These are phyloP conservation scores for Tortrix viridana DNA, from an alignment of 2,888 invertebrate species.

Conservation along the genomic window DNA sequence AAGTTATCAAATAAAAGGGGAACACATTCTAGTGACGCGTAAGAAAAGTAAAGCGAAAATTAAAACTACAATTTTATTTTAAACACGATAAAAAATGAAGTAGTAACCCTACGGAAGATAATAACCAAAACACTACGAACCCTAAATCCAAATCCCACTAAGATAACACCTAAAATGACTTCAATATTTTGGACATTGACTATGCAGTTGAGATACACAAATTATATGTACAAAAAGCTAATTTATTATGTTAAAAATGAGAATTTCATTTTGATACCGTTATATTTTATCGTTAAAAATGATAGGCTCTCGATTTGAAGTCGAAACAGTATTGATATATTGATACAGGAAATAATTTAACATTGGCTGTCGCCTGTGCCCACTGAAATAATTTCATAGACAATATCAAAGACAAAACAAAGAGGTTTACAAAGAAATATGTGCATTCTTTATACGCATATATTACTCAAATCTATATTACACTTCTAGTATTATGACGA, in stretches of 20 bases:
- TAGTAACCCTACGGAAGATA: constrained; percentile 49
- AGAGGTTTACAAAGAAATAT: constrained; percentile 50
- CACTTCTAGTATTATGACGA: constrained; percentile 78
- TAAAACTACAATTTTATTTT: constrained; percentile 47
- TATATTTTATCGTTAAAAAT: constrained; percentile 29
- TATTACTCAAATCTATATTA: constrained; percentile 74
- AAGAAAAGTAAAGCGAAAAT: constrained; percentile 54
- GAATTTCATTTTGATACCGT: constrained; percentile 31
- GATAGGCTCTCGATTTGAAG: constrained; percentile 34
- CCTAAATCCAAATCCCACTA: constrained; percentile 47
- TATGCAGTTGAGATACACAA: constrained; percentile 54
- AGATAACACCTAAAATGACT: constrained; percentile 36
- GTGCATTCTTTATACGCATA: constrained; percentile 59
- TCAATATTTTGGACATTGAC: constrained; percentile 64
- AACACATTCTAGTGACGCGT: constrained; percentile 50
- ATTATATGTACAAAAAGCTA: constrained; percentile 40
- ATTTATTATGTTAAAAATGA: constrained; percentile 29
- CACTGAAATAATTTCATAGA: constrained; percentile 41
- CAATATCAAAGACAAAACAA: constrained; percentile 56
- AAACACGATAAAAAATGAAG: constrained; percentile 57
- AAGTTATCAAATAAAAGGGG: constrained; percentile 48
- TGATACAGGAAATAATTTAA: constrained; percentile 26
- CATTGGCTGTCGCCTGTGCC: constrained; percentile 37
- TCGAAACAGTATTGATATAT: constrained; percentile 22
- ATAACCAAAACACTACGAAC: constrained; percentile 46